phyloP scores from a whole-genome alignment of 1,140 invertebrate genomes.

The Amphibalanus amphitrite region DNA sequence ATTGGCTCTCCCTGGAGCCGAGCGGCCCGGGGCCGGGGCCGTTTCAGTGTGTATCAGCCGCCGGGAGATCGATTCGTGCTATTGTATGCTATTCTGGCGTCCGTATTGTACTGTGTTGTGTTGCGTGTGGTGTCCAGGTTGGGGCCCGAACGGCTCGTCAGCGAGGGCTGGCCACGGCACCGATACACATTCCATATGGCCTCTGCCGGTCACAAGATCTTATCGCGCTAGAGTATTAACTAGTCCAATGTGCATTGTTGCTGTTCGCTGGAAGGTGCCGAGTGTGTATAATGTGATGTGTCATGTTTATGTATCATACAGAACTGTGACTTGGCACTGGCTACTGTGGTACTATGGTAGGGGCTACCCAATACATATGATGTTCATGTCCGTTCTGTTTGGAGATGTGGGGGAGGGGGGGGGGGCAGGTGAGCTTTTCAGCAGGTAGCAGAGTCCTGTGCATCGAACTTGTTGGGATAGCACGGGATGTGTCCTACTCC shows the following conservation, averaged over 20 bases:
- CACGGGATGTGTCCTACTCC: no score
- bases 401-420: no score
- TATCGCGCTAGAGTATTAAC: background rate
- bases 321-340: background rate
- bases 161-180: background rate
- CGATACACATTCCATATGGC: background rate
- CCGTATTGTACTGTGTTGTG: background rate
- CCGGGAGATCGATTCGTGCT: background rate
- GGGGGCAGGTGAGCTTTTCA: no score
- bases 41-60: background rate
- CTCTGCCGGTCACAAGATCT: background rate
- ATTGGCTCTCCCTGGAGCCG: no score
- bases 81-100: background rate
- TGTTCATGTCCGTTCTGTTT: no score
- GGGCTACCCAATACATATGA: no score
- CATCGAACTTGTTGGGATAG: no score
- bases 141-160: no score
- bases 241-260: background rate
- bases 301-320: background rate
- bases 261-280: background rate
- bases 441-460: no score
- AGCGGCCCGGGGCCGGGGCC: background rate
- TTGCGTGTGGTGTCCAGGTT: background rate
- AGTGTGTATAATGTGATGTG: background rate
- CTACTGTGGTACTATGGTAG: no score